Evolutionary conservation across 2,113 vertebrate genomes (phyloP).

Genomic region (Piliocolobus tephrosceles): DNA sequence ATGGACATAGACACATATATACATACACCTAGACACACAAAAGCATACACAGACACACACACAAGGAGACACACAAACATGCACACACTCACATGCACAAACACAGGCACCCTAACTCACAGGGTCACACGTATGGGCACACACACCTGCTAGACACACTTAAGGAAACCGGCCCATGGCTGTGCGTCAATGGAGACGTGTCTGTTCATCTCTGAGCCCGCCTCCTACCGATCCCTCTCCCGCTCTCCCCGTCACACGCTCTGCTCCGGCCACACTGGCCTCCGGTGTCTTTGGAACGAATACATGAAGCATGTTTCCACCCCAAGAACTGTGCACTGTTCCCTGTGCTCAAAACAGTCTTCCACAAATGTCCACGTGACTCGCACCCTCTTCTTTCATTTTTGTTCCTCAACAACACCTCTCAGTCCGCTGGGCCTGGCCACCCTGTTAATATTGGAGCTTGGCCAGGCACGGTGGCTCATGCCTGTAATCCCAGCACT

Average conservation of each 20-base stretch:
- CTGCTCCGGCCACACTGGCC: background rate
- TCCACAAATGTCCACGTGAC: no score
- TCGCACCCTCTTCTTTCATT: background rate
- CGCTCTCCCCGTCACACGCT: accelerated
- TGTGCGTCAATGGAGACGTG: accelerated
- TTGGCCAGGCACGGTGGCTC: no score
- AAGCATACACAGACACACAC: background rate
- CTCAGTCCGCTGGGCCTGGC: background rate
- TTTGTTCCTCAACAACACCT: background rate
- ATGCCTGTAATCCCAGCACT: no score
- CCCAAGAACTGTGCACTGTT: background rate
- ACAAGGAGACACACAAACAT: background rate
- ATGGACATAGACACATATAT: no score
- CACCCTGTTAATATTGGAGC: background rate
- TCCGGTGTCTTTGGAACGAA: background rate
- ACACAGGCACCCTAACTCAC: background rate
- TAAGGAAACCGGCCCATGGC: background rate
- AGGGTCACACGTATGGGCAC: accelerated
- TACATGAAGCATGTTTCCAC: background rate
- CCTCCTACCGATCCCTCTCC: background rate
- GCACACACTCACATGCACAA: background rate
- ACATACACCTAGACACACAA: background rate
- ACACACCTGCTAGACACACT: background rate
- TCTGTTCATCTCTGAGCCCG: background rate
- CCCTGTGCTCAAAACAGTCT: background rate